These are phyloP conservation scores for Coracias cyanogaster DNA, from an alignment of 2,797 vertebrate genomes.

Conservation along the genomic window DNA sequence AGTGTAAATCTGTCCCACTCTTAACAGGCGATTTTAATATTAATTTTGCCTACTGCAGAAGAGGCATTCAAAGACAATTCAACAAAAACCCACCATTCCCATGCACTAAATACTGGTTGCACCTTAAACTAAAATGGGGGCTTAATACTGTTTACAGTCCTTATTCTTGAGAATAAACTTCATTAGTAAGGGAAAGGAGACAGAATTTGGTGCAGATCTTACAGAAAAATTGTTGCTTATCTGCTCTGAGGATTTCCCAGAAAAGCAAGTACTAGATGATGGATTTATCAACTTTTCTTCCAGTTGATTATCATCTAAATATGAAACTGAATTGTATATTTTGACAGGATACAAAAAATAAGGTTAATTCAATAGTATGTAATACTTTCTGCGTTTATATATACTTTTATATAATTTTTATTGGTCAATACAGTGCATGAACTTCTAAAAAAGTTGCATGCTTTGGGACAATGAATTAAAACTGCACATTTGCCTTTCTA, in stretches of 20 bases:
- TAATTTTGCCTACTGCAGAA: background rate
- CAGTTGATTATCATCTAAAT: background rate
- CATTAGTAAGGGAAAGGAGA: background rate
- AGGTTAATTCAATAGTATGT: background rate
- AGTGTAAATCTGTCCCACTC: background rate
- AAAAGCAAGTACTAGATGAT: background rate
- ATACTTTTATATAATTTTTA: background rate
- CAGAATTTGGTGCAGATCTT: background rate
- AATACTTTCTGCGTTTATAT: background rate
- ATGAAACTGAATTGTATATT: background rate
- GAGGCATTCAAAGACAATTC: background rate
- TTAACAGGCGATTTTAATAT: background rate
- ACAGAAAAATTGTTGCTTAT: background rate
- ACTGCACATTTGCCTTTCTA: background rate
- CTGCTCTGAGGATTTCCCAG: background rate
- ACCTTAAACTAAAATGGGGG: background rate
- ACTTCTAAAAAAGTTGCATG: background rate
- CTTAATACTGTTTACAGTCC: background rate
- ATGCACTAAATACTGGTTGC: background rate
- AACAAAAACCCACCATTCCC: background rate
- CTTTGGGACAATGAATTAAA: background rate
- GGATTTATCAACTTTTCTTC: background rate
- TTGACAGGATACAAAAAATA: background rate
- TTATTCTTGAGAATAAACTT: background rate
- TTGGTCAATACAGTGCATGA: background rate